A percentile compares a stretch with the other conserved stretches of the same genome.
phyloP scores from a whole-genome alignment of 2,797 vertebrate genomes.

The Tachyglossus aculeatus region DNA sequence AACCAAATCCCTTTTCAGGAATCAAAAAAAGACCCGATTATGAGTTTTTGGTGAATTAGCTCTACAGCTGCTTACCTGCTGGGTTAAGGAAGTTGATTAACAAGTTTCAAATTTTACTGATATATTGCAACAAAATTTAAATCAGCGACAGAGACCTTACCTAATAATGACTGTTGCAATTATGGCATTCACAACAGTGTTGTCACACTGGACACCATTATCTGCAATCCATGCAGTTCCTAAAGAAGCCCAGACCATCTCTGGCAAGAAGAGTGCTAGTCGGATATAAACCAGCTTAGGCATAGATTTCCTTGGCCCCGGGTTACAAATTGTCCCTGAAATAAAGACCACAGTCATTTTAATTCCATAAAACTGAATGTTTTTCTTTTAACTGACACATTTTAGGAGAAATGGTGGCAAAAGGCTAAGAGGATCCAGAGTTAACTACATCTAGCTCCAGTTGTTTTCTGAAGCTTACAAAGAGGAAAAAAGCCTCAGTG shows the following conservation, averaged over 20 bases:
- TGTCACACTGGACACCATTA: conserved; percentile 80
- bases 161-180: conserved; percentile 87
- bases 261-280: conserved; percentile 87
- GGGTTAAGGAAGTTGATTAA: background rate
- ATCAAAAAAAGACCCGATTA: background rate
- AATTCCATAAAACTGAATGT: no score
- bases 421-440: background rate
- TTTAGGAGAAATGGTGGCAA: background rate
- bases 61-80: background rate
- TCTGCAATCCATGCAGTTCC: conserved; percentile 89
- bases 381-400: no score
- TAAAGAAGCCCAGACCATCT: conserved; percentile 91
- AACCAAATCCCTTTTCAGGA: background rate
- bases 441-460: no score
- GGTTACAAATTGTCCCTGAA: conserved; percentile 93
- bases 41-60: no score
- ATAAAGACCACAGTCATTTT: conserved; percentile 24
- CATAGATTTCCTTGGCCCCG: conserved; percentile 90
- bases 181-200: conserved; percentile 80
- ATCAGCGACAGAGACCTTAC: conserved; percentile 64
- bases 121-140: background rate
- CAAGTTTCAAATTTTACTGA: background rate
- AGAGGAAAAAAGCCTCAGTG: no score
- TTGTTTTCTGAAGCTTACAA: no score
- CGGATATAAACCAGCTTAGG: conserved; percentile 89